Evolutionary conservation across 2,113 vertebrate genomes (phyloP).

Genomic region (Psittacula cyanocephala): DNA sequence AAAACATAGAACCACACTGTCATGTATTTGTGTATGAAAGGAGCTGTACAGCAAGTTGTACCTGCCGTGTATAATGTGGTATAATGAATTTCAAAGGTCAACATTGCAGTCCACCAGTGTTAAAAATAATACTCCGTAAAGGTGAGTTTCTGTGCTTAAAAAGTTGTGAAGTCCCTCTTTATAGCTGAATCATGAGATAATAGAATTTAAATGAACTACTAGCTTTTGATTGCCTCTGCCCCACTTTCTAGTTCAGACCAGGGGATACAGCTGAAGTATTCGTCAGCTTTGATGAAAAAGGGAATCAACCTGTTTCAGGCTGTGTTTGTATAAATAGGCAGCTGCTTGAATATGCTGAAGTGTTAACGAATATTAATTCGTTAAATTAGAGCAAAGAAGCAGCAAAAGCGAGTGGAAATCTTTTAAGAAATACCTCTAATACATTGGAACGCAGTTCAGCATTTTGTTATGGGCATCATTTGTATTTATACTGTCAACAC

Average conservation of each 20-base stretch:
- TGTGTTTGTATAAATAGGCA: conserved; percentile 14
- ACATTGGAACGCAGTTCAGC: background rate
- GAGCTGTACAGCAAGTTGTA: background rate
- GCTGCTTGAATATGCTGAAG: background rate
- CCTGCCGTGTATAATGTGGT: background rate
- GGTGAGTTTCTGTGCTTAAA: background rate
- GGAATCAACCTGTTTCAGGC: background rate
- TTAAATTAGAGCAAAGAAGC: background rate
- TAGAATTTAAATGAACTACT: background rate
- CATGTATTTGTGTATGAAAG: background rate
- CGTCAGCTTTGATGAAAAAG: background rate
- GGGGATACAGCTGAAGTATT: background rate
- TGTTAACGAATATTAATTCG: background rate
- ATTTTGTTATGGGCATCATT: conserved; percentile 1
- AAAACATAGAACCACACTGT: background rate
- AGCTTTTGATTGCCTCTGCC: background rate
- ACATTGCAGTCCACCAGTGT: background rate
- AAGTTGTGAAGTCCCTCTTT: background rate
- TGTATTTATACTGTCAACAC: conserved; percentile 3
- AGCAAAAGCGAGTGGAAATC: background rate
- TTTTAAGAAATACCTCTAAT: conserved; percentile 5
- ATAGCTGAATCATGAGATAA: background rate
- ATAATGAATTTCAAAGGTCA: background rate
- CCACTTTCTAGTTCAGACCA: background rate
- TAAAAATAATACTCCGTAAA: background rate